Base-by-base conservation (phyloP, 2,888 invertebrate genomes). In the Melinaea menophilus region DNA sequence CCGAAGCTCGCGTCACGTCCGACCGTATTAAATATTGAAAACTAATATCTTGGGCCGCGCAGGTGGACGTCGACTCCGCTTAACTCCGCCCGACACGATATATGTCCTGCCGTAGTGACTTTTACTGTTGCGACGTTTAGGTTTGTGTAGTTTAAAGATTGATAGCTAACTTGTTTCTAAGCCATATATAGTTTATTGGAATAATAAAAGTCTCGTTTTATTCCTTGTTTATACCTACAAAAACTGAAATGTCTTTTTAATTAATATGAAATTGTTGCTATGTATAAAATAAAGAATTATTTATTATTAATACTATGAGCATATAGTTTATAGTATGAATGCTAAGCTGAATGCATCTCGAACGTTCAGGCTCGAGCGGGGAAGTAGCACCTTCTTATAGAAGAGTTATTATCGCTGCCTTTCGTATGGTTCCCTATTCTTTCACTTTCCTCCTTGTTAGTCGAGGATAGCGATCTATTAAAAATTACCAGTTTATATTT, bases 11-110 rank as follows among this genome's bases (percentile, higher is more conserved):
- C 63, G 64, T 62, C 67, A 65, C 68, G 62, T 64, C 61, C 68
- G 59, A 5, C 62, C 51, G 62, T 65, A 77, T 76, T 74, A 75
- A 75, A 76, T 75, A 76, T 77, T 77, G 72, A 76, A 73, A 71
- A 73, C 71, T 74, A 73, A 74, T 76, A 75, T 72, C 71, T 65
- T 62, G 63, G 61, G 59, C 64, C 67, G 64, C 67, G 69, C 71
- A 71, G 70, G 73, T 62, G 69, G 68, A 63, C 60, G 54, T 46
- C 55, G 58, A 48, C 60, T 58, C 33, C 60, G 46, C 60, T 47
- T 22, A 54, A 56, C 59, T 57, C 61, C 51, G 34, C 41, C 71
- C 69, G 71, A 70, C 70, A 73, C 59, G 70, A 68, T 71, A 72
- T 70, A 72, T 69, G 63, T 67, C 69, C 66, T 71, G 69, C 70